A percentile compares a stretch with the other conserved stretches of the same genome.
Evolutionary conservation across 37 sponge, comb jelly and placozoan genomes (phyloP).

Genomic region (Axinella damicornis): DNA sequence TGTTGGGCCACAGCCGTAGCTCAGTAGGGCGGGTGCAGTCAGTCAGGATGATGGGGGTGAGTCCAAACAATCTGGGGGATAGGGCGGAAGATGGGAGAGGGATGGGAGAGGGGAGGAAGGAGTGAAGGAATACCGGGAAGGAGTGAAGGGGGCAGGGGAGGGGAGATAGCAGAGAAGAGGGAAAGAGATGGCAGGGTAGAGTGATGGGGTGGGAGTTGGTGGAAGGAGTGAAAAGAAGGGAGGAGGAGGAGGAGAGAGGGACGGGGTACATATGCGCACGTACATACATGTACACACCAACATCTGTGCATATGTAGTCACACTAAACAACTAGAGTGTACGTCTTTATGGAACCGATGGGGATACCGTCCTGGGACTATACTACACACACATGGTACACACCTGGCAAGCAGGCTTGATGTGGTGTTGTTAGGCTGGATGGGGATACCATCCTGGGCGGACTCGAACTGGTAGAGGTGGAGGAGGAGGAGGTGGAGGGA

Average conservation of each 20-base stretch:
- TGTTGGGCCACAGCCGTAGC: constrained; percentile 17
- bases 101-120: not conserved
- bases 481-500: constrained; percentile 72
- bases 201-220: too few relatives aligned
- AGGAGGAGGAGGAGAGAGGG: too few relatives aligned
- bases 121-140: too few relatives aligned
- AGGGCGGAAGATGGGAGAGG: too few relatives aligned
- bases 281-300: too few relatives aligned
- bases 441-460: constrained; percentile 35
- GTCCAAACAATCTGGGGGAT: constrained; percentile 60
- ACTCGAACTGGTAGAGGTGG: constrained; percentile 83
- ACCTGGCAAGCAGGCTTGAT: constrained; percentile 57
- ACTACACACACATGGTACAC: constrained; percentile 1
- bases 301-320: not conserved
- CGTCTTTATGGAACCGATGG: too few relatives aligned
- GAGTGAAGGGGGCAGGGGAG: too few relatives aligned
- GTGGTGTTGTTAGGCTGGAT: constrained; percentile 7
- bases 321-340: too few relatives aligned
- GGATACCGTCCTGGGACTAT: too few relatives aligned
- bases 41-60: constrained; percentile 59
- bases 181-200: not conserved
- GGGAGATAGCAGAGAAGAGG: not conserved
- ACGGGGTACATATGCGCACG: too few relatives aligned
- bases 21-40: constrained; percentile 57
- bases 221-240: too few relatives aligned